These are phyloP conservation scores for Elanus axillaris DNA, from an alignment of 2,113 vertebrate species.

Conservation along the genomic window DNA sequence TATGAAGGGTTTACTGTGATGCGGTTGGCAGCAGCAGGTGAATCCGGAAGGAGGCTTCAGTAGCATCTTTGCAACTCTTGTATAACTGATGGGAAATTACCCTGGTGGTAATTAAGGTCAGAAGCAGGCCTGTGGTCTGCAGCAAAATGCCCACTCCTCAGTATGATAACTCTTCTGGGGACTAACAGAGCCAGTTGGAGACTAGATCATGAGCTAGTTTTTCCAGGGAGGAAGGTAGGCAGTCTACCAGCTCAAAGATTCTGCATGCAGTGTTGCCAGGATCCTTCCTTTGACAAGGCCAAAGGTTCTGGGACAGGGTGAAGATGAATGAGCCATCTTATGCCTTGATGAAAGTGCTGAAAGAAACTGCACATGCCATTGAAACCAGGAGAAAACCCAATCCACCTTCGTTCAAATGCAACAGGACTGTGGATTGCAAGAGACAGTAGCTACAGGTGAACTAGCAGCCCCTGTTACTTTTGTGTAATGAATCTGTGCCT, in stretches of 20 bases:
- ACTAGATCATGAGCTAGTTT: not conserved
- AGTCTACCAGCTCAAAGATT: not conserved
- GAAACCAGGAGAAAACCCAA: not conserved
- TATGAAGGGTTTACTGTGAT: not conserved
- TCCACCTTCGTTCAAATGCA: accelerated
- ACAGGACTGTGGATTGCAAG: not conserved
- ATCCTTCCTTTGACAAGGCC: not conserved
- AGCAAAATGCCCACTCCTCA: not conserved
- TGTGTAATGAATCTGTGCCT: not conserved
- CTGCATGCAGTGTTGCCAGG: not conserved
- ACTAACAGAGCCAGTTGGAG: not conserved
- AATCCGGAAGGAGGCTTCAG: not conserved
- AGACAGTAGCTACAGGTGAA: not conserved
- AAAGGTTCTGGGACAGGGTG: not conserved
- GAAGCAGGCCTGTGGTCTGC: not conserved
- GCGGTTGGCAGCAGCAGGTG: not conserved
- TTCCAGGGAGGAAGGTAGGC: not conserved
- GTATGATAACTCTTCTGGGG: not conserved
- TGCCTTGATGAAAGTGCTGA: not conserved
- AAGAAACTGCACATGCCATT: not conserved
- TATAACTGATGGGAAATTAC: not conserved
- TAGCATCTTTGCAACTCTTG: not conserved
- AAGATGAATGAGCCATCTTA: not conserved
- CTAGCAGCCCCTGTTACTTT: not conserved
- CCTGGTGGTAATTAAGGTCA: not conserved